Evolutionary conservation across 1,140 invertebrate genomes (phyloP), one percentile per base, ranked within the genome.

Genomic region (Streblospio benedicti): DNA sequence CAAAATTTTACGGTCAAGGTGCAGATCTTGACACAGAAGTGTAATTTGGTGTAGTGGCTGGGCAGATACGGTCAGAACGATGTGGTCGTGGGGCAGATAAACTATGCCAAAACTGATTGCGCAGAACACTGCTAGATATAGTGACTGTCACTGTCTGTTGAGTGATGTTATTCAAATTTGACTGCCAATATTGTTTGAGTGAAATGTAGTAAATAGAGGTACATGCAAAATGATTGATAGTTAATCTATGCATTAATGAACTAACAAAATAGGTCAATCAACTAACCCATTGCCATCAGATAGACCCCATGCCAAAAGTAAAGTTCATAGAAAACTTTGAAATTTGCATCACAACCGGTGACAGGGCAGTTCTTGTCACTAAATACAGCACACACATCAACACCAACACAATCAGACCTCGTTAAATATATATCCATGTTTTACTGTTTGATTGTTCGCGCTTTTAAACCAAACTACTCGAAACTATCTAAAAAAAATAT

Each of bases 281-380:
- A 69, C 72, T 64, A 57, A 79, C 79, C 76, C 70, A 80, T 79
- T 9, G 85, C 84, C 54, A 85, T 70, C 57, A 85, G 76, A 67
- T 84, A 86, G 0, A 85, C 83, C 9, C 79, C 62, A 43, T 86
- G 79, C n/a, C n/a, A 68, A 43, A 86, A 79, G 68, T 85, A 87
- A 14, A 76, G 78, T 55, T 73, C 69, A 68, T 86, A 84, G 61
- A 87, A 84, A n/a, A 63, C 65, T 31, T 72, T 65, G 65, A 85
- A 85, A 25, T 76, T 65, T 0, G 64, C 63, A 67, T 75, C 74
- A 50, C 67, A 25, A 68, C 56, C 14, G 69, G 18, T 4, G 66
- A 58, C 3, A 74, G 27, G 4, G 69, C 66, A 3, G 68, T 67
- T 28, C 70, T 55, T 27, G 75, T 76, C 43, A 71, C 72, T n/a